Percentiles rank a stretch among this genome's conserved stretches.
Evolutionary conservation across 2,888 invertebrate genomes (phyloP).

Genomic region (Platycheirus albimanus): DNA sequence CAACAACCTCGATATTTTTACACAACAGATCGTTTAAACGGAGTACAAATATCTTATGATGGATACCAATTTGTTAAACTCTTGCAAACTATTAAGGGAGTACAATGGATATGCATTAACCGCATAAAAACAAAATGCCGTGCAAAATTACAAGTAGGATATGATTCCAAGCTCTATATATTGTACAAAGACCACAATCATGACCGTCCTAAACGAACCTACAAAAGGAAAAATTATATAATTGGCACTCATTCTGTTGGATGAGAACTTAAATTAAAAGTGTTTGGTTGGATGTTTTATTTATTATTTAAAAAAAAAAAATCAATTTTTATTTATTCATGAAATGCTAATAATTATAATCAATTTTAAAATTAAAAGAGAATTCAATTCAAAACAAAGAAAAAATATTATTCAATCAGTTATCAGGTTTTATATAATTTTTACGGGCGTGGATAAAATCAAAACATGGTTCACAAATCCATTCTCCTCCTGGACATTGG

Average conservation of each 20-base stretch:
- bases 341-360: too few species aligned
- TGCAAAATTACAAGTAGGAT: conserved; percentile 79
- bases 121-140: conserved; percentile 81
- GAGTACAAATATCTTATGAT: conserved; percentile 13
- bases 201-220: conserved; percentile 28
- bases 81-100: conserved; percentile 80
- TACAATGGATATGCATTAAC: conserved; percentile 82
- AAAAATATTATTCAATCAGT: not conserved
- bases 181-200: conserved; percentile 80
- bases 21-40: conserved; percentile 9
- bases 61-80: conserved; percentile 25
- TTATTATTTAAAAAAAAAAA: too few species aligned
- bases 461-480: conserved; percentile 82
- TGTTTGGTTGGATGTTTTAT: too few species aligned
- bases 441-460: conserved; percentile 50
- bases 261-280: too few species aligned
- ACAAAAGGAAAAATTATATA: conserved; percentile 16
- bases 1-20: conserved; percentile 8
- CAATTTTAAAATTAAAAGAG: too few species aligned
- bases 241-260: conserved; percentile 3
- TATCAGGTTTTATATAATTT: too few species aligned
- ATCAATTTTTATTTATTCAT: too few species aligned
- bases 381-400: too few species aligned
- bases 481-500: conserved; percentile 80
- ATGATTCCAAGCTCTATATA: conserved; percentile 78